Percentiles rank a stretch among this genome's conserved stretches.
These are phyloP conservation scores for Acestrorhynchus altus DNA, from an alignment of 2,797 vertebrate genomes.

Conservation along the genomic window DNA sequence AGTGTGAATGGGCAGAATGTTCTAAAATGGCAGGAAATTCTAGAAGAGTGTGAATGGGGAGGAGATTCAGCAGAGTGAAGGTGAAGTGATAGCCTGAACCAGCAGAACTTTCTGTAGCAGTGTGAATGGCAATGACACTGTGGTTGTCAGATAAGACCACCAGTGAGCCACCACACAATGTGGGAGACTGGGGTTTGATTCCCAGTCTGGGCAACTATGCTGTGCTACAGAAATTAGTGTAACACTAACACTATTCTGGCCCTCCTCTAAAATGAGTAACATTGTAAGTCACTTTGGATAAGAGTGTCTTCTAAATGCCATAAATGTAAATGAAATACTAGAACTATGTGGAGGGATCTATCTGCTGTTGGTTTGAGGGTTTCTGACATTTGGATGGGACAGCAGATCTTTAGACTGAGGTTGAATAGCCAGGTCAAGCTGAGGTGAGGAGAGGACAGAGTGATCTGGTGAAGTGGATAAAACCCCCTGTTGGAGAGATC, in stretches of 20 bases:
- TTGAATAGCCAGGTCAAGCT: background rate
- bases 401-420: background rate
- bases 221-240: too few species aligned
- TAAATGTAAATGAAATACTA: too few species aligned
- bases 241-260: too few species aligned
- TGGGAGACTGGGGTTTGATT: too few species aligned
- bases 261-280: too few species aligned
- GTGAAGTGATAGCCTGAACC: too few species aligned
- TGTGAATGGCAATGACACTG: too few species aligned
- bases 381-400: background rate
- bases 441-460: background rate
- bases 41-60: background rate
- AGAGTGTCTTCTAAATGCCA: too few species aligned
- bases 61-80: background rate
- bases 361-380: background rate
- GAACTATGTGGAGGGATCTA: background rate
- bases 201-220: too few species aligned
- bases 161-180: too few species aligned
- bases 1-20: background rate
- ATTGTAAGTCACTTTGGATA: too few species aligned
- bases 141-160: too few species aligned
- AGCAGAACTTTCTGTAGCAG: background rate
- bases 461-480: background rate
- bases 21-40: background rate
- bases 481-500: background rate